Percentiles rank a stretch among this genome's conserved stretches.
These are phyloP conservation scores for Noctua pronuba DNA, from an alignment of 2,888 invertebrate genomes.

Conservation along the genomic window DNA sequence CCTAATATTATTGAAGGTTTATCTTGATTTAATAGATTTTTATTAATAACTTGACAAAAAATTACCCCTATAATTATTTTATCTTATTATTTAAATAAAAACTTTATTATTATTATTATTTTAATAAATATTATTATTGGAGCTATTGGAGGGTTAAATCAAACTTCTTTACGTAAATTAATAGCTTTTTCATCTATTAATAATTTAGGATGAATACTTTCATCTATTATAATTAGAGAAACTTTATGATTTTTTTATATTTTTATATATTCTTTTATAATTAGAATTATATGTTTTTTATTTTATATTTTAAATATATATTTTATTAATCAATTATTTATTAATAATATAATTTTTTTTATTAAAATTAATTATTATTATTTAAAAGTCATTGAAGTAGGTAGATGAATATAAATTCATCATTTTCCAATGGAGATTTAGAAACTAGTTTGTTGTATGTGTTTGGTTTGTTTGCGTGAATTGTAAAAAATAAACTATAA, in stretches of 20 bases:
- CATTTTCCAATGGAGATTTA: no score
- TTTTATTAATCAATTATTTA: conserved; percentile 89
- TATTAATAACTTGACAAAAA: conserved; percentile 92
- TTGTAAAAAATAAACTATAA: no score
- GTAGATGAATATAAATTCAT: no score
- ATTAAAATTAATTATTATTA: conserved; percentile 88
- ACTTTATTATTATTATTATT: conserved; percentile 84
- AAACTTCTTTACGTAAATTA: conserved; percentile 90
- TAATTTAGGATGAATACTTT: conserved; percentile 91
- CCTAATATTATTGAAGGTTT: conserved; percentile 91
- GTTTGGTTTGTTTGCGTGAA: no score
- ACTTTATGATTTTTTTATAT: conserved; percentile 87
- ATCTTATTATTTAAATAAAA: conserved; percentile 84
- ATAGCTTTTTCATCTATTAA: conserved; percentile 92
- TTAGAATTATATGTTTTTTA: conserved; percentile 83
- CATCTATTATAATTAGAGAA: conserved; percentile 84
- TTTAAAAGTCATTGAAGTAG: no score
- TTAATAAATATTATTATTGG: conserved; percentile 87
- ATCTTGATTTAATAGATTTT: conserved; percentile 89
- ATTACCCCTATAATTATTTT: conserved; percentile 91
- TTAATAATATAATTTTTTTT: conserved; percentile 79
- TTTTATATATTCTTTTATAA: conserved; percentile 85
- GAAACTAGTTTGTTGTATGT: no score
- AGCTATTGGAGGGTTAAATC: conserved; percentile 88
- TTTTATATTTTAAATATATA: conserved; percentile 87